These are phyloP conservation scores for Lepetodrilus schrolli DNA, from an alignment of 2,888 invertebrate species.

Conservation along the genomic window DNA sequence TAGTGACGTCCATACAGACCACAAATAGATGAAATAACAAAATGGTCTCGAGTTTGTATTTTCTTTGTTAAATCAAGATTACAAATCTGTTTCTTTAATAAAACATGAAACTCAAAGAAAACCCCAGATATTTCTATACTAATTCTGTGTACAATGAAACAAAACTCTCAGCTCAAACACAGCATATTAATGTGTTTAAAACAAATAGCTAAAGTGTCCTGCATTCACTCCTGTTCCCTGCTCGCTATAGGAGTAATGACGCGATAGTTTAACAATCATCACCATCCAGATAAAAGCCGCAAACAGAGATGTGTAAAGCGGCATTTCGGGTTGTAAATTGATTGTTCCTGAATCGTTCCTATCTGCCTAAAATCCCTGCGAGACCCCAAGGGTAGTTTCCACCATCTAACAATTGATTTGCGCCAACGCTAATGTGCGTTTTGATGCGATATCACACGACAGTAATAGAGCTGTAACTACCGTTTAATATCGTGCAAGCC, in stretches of 20 bases:
- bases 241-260: too few relatives aligned
- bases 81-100: too few relatives aligned
- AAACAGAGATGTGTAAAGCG: background rate
- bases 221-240: too few relatives aligned
- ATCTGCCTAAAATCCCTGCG: background rate
- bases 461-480: conserved; percentile 31
- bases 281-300: background rate
- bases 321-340: conserved; percentile 10
- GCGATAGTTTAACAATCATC: background rate
- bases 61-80: too few relatives aligned
- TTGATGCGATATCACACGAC: conserved; percentile 30
- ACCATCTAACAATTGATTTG: conserved; percentile 23
- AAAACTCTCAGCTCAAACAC: too few relatives aligned
- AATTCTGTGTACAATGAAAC: too few relatives aligned
- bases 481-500: conserved; percentile 10
- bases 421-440: conserved; percentile 23
- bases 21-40: too few relatives aligned
- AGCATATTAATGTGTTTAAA: too few relatives aligned
- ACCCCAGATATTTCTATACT: too few relatives aligned
- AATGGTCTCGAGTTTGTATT: too few relatives aligned
- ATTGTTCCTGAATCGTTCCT: conserved; percentile 17
- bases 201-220: too few relatives aligned
- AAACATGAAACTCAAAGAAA: too few relatives aligned
- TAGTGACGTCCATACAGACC: background rate
- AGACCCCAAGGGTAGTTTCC: conserved; percentile 1